Conservation (phyloP, 2,888 invertebrate species). For the Aleiodes testaceus region DNA sequence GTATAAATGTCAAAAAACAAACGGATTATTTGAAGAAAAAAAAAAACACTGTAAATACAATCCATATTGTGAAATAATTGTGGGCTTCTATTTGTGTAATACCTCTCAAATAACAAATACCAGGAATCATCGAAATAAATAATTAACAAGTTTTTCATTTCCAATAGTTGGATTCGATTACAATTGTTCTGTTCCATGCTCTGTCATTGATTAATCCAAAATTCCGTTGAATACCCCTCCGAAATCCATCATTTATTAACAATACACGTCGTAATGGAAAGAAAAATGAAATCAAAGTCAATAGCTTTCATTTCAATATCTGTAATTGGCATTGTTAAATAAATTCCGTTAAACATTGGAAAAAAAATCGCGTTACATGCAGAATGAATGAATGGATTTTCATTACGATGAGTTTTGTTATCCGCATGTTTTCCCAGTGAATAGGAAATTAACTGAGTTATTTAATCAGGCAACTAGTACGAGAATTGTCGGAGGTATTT, state of each 20-base stretch:
- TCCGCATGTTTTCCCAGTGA: background rate
- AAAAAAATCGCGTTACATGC: background rate
- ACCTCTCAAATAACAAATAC: too few relatives aligned
- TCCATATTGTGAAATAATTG: conserved; percentile 6
- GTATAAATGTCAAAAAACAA: background rate
- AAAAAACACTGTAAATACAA: background rate
- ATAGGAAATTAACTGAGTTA: conserved; percentile 2
- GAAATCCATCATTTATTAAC: background rate
- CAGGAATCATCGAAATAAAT: too few relatives aligned
- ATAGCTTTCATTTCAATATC: background rate
- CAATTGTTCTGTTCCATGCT: too few relatives aligned
- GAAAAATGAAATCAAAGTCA: background rate
- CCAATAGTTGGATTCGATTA: too few relatives aligned
- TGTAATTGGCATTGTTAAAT: background rate
- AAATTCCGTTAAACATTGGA: background rate
- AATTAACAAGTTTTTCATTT: too few relatives aligned
- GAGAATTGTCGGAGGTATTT: conserved; percentile 95
- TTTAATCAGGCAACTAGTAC: conserved; percentile 87
- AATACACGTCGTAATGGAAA: background rate
- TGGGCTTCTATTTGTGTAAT: too few relatives aligned
- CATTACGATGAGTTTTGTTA: conserved; percentile 4
- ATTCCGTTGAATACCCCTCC: background rate
- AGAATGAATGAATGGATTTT: background rate
- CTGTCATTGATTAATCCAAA: too few relatives aligned
- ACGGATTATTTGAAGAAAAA: background rate